Evolutionary conservation across 2,888 invertebrate genomes (phyloP), one percentile per base, ranked within the genome.

Genomic region (Pseudanteris insignis): DNA sequence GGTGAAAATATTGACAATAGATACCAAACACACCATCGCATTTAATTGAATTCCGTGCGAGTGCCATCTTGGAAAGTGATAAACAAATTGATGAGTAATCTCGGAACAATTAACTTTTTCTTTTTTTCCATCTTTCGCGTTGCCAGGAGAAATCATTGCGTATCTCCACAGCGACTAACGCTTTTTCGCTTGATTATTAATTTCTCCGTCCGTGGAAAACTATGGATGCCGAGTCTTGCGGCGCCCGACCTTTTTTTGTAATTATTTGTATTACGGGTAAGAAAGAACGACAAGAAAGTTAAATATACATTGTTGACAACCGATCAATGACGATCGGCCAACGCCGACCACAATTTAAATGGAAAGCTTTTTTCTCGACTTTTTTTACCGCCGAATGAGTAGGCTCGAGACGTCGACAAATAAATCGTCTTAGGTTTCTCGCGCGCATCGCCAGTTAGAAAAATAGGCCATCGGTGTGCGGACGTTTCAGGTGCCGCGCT

Each of bases 391-490:
- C 1, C 8, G 12, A 41, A 57, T 48, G 48, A 58, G 50, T 50
- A 38, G 32, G 33, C 58, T 58, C 58, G 14, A 48, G 43, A 47
- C 34, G 25, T 38, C 14, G 10, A 37, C 4, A 47, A 43, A 48
- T 50, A 14, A 43, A 43, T 32, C 32, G 33, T 30, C 32, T 38
- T 13, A 11, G 18, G 29, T 34, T 48, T 57, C 40, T 48, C 36
- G 2, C 36, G 13, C 29, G 6, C 4, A 25, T 11, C 9, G 14
- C 25, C 5, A 21, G 7, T 2, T 15, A 13, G 14, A 29, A 40
- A 51, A 59, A 59, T 59, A n/a, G 50, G 58, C 44, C 37, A 58
- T 24, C 12, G 18, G 50, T 40, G 43, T 43, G 48, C 48, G 48
- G 43, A 32, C 38, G 38, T 58, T 58, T 28, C 24, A 46, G 24